Evolutionary conservation across 2,888 invertebrate genomes (phyloP).

Genomic region (Taphrorychus bicolor): DNA sequence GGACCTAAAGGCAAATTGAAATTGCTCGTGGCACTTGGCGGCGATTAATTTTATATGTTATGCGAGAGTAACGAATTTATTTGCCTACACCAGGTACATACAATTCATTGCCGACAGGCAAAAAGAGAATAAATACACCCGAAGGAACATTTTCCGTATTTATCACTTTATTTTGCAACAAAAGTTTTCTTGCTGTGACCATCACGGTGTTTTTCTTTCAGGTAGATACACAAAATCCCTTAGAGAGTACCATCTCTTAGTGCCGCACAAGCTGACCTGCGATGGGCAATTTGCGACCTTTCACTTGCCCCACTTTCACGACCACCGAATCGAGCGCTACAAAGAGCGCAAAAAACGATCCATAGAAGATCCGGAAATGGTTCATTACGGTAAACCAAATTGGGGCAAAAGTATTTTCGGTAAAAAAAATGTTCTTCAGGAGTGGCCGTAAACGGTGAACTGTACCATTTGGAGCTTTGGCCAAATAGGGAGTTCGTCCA

Average conservation of each 20-base stretch:
- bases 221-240: slow-evolving; percentile 62
- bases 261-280: slow-evolving; percentile 60
- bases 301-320: slow-evolving; percentile 60
- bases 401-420: not conserved
- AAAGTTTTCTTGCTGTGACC: too few species aligned
- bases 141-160: too few species aligned
- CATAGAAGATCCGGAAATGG: slow-evolving; percentile 48
- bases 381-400: slow-evolving; percentile 51
- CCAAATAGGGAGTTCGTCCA: slow-evolving; percentile 64
- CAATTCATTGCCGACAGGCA: not conserved
- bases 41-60: too few species aligned
- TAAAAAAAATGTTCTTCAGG: slow-evolving; percentile 13
- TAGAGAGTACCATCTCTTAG: slow-evolving; percentile 59
- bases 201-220: slow-evolving; percentile 36
- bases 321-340: slow-evolving; percentile 45
- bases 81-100: too few species aligned
- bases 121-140: too few species aligned
- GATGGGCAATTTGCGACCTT: slow-evolving; percentile 61
- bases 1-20: too few species aligned
- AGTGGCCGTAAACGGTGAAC: slow-evolving; percentile 50
- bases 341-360: slow-evolving; percentile 41
- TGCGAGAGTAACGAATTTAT: too few species aligned
- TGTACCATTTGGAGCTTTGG: slow-evolving; percentile 61
- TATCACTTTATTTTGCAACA: too few species aligned
- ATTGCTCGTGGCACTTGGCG: too few species aligned